Evolutionary conservation across 2,888 invertebrate genomes (phyloP).

Genomic region (Hirtodrosophila duncani): DNA sequence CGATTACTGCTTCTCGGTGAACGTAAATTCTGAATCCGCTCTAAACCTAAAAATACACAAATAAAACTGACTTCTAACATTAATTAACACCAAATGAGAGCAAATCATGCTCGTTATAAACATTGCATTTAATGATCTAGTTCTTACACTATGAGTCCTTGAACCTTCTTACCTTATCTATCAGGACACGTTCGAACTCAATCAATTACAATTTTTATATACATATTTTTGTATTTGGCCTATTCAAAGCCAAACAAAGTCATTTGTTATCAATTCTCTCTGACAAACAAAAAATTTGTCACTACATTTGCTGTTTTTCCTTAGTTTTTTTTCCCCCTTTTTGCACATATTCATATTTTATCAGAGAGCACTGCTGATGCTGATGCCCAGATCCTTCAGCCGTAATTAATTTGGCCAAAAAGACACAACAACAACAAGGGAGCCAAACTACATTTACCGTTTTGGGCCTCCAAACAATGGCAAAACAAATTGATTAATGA

Average conservation of each 20-base stretch:
- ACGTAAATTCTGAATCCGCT: no score
- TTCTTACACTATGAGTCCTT: no score
- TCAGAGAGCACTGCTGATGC: conserved; percentile 35
- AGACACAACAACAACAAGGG: conserved; percentile 34
- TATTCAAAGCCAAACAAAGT: conserved; percentile 61
- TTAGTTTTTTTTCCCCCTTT: conserved; percentile 25
- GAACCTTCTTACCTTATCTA: no score
- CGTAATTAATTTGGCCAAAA: conserved; percentile 66
- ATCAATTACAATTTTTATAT: no score
- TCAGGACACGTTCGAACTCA: no score
- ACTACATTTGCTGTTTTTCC: conserved; percentile 48
- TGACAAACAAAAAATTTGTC: conserved; percentile 56
- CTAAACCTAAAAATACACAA: no score
- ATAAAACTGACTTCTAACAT: no score
- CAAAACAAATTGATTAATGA: conserved; percentile 71
- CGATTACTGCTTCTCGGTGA: no score
- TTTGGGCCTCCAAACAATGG: conserved; percentile 51
- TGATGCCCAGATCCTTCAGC: conserved; percentile 49
- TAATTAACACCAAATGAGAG: no score
- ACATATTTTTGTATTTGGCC: conserved; percentile 15
- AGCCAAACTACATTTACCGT: conserved; percentile 34
- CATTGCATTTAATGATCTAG: no score
- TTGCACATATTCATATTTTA: conserved; percentile 10
- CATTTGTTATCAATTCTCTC: conserved; percentile 62
- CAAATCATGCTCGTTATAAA: no score